These are phyloP conservation scores for Selenia dentaria DNA, from an alignment of 2,888 invertebrate species.

Conservation along the genomic window DNA sequence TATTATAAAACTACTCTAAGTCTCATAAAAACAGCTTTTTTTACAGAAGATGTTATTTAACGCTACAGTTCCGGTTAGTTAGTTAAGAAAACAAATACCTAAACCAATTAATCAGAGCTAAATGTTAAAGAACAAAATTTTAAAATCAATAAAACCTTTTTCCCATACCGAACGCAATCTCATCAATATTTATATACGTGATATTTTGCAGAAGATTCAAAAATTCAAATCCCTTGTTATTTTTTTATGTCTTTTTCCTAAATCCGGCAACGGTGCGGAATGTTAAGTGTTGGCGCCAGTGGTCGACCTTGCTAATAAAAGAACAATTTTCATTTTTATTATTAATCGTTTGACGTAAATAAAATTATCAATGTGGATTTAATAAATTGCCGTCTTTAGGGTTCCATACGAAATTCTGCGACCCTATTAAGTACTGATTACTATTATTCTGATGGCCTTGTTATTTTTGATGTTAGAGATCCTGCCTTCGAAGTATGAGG, in stretches of 20 bases:
- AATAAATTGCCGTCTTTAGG: constrained; percentile 52
- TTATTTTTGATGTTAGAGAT: too few species aligned
- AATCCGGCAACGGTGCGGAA: constrained; percentile 49
- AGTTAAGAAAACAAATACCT: constrained; percentile 7
- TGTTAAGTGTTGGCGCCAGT: constrained; percentile 57
- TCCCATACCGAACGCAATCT: constrained; percentile 15
- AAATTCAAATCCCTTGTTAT: constrained; percentile 24
- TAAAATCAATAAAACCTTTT: constrained; percentile 24
- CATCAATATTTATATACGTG: constrained; percentile 26
- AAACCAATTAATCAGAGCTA: constrained; percentile 25
- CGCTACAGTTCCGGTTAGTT: constrained; percentile 16
- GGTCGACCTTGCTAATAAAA: constrained; percentile 51
- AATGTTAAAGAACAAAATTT: constrained; percentile 25
- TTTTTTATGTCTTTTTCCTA: constrained; percentile 16
- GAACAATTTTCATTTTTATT: constrained; percentile 41
- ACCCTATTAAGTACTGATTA: too few species aligned
- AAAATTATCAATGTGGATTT: constrained; percentile 46
- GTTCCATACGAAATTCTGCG: too few species aligned
- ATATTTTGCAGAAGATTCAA: constrained; percentile 26
- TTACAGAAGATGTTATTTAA: background rate
- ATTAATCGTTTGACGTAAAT: constrained; percentile 43
- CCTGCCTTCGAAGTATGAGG: too few species aligned
- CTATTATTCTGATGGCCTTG: too few species aligned
- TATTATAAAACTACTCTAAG: too few species aligned
- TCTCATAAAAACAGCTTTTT: too few species aligned